Conservation (phyloP, 2,113 vertebrate genomes). For the Heterochromis multidens region DNA sequence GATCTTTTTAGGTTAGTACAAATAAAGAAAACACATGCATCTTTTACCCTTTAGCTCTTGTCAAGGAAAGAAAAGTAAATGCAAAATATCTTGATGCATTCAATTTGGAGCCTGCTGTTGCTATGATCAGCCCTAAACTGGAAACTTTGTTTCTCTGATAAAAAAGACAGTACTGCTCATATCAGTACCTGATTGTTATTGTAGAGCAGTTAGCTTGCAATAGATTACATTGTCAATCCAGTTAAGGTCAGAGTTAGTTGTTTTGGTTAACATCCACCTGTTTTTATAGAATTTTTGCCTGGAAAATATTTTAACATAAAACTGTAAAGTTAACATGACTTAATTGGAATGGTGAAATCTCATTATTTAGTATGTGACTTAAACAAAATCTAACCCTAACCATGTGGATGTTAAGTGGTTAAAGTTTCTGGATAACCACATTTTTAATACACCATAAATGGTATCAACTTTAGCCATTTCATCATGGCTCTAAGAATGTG, state of each 20-base stretch:
- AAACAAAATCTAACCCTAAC: background rate
- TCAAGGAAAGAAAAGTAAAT: background rate
- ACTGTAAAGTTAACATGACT: background rate
- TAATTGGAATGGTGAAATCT: background rate
- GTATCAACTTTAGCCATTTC: background rate
- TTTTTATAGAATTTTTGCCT: background rate
- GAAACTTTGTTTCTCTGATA: background rate
- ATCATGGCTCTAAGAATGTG: background rate
- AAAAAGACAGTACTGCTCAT: background rate
- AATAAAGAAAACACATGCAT: background rate
- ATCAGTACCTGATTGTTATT: background rate
- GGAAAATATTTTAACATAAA: background rate
- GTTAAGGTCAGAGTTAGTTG: background rate
- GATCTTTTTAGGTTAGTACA: background rate
- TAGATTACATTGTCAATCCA: background rate
- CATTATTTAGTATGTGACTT: background rate
- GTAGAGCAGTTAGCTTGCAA: background rate
- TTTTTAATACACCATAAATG: background rate
- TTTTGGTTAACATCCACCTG: background rate
- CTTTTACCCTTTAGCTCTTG: background rate
- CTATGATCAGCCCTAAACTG: background rate
- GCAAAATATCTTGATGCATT: background rate
- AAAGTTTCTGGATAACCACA: background rate
- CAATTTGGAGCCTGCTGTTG: background rate
- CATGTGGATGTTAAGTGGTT: background rate